These are phyloP conservation scores for Phyllotreta cruciferae DNA, from an alignment of 2,888 invertebrate species.

Conservation along the genomic window DNA sequence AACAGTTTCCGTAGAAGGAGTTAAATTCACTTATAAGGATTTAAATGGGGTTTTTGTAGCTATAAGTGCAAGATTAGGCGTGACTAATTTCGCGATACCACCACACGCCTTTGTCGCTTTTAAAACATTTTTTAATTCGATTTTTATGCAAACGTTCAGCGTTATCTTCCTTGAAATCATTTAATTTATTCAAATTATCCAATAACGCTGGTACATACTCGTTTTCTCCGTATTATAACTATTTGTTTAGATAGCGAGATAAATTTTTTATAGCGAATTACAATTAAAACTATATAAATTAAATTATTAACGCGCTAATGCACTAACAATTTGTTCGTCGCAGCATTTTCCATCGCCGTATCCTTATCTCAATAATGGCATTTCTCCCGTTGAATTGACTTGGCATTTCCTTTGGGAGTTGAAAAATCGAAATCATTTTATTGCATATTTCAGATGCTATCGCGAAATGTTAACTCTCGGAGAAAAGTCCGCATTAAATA, in stretches of 20 bases:
- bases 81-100: conserved; percentile 11
- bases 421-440: conserved; percentile 23
- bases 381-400: conserved; percentile 10
- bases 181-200: conserved; percentile 16
- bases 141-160: conserved; percentile 7
- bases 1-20: conserved; percentile 3
- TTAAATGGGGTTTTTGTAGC: conserved; percentile 3
- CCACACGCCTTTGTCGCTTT: background rate
- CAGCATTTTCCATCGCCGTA: conserved; percentile 16
- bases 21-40: conserved; percentile 10
- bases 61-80: conserved; percentile 17
- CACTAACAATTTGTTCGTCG: conserved; percentile 25
- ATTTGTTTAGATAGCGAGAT: conserved; percentile 34
- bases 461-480: conserved; percentile 10
- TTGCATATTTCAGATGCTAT: conserved; percentile 18
- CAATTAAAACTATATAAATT: background rate
- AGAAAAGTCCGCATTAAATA: conserved; percentile 8
- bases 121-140: conserved; percentile 5
- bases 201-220: conserved; percentile 4
- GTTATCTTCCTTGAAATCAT: conserved; percentile 7
- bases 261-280: conserved; percentile 2
- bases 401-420: conserved; percentile 26
- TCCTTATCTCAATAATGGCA: conserved; percentile 25
- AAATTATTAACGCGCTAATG: conserved; percentile 15
- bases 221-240: conserved; percentile 31